Conservation (phyloP, 2,888 invertebrate genomes). For the Physocephala rufipes region DNA sequence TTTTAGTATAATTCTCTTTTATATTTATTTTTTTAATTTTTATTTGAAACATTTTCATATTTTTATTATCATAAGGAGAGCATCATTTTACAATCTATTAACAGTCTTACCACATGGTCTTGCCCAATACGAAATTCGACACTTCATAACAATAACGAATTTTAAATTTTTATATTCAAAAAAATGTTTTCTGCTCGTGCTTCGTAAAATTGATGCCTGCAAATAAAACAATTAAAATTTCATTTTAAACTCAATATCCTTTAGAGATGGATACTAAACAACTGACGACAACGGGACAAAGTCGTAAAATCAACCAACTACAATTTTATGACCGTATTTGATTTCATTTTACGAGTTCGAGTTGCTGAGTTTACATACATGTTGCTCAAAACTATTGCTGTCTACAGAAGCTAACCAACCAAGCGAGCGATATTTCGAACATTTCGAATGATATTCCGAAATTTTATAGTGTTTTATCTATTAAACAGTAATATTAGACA, state of each 20-base stretch:
- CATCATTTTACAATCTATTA: slow-evolving; percentile 39
- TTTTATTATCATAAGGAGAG: slow-evolving; percentile 31
- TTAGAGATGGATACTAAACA: background rate
- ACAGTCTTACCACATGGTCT: slow-evolving; percentile 2
- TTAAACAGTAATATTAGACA: too few relatives aligned
- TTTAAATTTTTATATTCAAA: too few relatives aligned
- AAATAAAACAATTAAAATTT: slow-evolving; percentile 33
- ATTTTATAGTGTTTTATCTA: too few relatives aligned
- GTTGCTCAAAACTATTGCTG: too few relatives aligned
- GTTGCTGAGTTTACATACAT: too few relatives aligned
- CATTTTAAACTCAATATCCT: slow-evolving; percentile 12
- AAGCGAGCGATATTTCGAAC: too few relatives aligned
- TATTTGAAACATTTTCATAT: slow-evolving; percentile 26
- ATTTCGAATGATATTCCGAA: too few relatives aligned
- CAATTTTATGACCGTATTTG: slow-evolving; percentile 41
- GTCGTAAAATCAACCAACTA: slow-evolving; percentile 17
- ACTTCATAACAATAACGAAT: too few relatives aligned
- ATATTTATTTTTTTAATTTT: background rate
- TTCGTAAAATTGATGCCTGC: too few relatives aligned
- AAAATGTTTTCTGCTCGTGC: background rate
- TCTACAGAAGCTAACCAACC: too few relatives aligned
- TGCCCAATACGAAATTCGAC: slow-evolving; percentile 9
- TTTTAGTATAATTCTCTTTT: background rate
- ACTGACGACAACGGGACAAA: background rate
- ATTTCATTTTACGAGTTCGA: background rate